These are phyloP conservation scores for Netelia fuscicornis DNA, from an alignment of 2,888 invertebrate genomes.

Conservation along the genomic window DNA sequence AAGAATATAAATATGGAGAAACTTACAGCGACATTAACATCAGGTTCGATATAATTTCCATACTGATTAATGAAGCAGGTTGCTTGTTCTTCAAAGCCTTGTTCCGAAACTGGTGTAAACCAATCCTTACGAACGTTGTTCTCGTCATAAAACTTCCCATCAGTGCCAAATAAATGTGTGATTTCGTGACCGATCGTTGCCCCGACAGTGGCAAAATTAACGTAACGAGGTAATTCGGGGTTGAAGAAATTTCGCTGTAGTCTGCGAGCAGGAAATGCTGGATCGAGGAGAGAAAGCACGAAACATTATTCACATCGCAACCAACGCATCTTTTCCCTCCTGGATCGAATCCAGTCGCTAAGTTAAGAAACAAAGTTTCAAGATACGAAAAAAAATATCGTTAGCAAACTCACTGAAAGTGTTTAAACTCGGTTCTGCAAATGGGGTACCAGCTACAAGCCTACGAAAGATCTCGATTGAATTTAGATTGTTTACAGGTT, in stretches of 20 bases:
- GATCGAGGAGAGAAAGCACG: slow-evolving; percentile 46
- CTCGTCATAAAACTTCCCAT: slow-evolving; percentile 96
- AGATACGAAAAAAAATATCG: slow-evolving; percentile 15
- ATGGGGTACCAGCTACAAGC: slow-evolving; percentile 87
- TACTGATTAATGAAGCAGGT: slow-evolving; percentile 97
- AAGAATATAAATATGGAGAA: slow-evolving; percentile 57
- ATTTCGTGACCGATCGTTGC: slow-evolving; percentile 97
- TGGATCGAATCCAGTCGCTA: too few species aligned
- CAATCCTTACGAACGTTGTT: slow-evolving; percentile 96
- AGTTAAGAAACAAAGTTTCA: not conserved
- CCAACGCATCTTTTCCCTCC: not conserved
- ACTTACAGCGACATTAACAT: slow-evolving; percentile 90
- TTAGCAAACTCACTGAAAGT: slow-evolving; percentile 85
- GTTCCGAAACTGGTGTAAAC: slow-evolving; percentile 95
- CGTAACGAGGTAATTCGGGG: slow-evolving; percentile 94
- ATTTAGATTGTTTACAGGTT: slow-evolving; percentile 86
- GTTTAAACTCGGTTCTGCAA: slow-evolving; percentile 85
- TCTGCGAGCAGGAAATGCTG: slow-evolving; percentile 97
- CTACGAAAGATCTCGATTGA: slow-evolving; percentile 85
- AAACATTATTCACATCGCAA: not conserved
- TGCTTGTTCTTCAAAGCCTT: slow-evolving; percentile 93
- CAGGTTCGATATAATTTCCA: slow-evolving; percentile 94
- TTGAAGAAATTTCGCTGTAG: slow-evolving; percentile 96
- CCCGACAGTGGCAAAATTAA: slow-evolving; percentile 97
- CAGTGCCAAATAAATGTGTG: slow-evolving; percentile 95